phyloP scores from a whole-genome alignment of 1,140 invertebrate genomes.

The Akabosia matsudoensis region DNA sequence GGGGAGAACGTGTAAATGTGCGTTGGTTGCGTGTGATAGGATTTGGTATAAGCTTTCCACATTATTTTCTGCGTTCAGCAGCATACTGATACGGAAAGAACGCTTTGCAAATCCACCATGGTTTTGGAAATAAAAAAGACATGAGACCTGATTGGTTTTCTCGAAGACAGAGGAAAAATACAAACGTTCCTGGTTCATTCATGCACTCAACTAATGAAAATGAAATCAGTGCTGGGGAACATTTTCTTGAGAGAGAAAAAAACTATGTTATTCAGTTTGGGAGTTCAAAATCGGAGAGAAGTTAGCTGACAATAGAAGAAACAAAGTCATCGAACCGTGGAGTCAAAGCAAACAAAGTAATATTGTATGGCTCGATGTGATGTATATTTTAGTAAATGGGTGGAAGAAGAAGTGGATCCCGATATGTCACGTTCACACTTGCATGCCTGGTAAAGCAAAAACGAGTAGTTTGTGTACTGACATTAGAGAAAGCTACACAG shows the following conservation, averaged over 20 bases:
- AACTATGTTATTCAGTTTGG: no score
- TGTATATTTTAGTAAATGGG: neutral
- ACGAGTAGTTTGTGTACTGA: neutral
- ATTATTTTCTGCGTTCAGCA: neutral
- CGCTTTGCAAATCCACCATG: no score
- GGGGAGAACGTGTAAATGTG: neutral
- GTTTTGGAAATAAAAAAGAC: no score
- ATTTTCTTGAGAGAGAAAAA: no score
- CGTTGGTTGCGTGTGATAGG: neutral
- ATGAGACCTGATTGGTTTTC: neutral
- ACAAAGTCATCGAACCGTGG: neutral
- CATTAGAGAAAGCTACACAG: neutral
- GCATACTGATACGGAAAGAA: neutral
- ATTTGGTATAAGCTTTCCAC: neutral
- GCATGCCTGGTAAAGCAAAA: neutral
- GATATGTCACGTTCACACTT: neutral
- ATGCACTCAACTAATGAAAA: slow-evolving; percentile 17
- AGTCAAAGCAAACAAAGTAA: neutral
- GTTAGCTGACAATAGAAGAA: neutral
- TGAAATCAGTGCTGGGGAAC: neutral
- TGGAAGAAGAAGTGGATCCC: neutral
- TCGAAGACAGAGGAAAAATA: neutral
- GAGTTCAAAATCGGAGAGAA: no score
- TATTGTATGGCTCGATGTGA: neutral
- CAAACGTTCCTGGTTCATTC: neutral